Evolutionary conservation across 2,113 vertebrate species (phyloP).

Genomic region (Plotosus lineatus): DNA sequence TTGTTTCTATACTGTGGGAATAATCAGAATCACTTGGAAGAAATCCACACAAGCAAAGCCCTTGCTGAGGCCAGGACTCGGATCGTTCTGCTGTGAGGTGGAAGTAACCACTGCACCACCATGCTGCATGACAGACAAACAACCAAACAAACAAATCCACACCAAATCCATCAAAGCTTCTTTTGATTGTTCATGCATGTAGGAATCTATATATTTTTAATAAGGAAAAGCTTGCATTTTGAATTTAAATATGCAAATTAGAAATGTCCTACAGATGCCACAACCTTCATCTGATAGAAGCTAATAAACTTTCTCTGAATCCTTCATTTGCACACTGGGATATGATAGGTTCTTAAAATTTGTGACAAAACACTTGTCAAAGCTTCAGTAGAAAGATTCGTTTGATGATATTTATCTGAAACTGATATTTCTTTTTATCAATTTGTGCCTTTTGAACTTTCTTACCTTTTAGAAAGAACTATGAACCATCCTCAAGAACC

Average conservation of each 20-base stretch:
- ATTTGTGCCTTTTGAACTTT: background rate
- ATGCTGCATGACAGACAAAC: too few species aligned
- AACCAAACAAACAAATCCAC: background rate
- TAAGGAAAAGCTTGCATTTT: background rate
- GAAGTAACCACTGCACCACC: too few species aligned
- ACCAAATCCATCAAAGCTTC: background rate
- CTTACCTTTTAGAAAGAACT: background rate
- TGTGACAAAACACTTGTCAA: background rate
- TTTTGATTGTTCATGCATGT: background rate
- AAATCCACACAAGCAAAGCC: too few species aligned
- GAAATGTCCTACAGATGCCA: background rate
- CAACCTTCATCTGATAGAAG: background rate
- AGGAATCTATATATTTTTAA: background rate
- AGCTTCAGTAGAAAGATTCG: background rate
- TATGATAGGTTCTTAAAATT: background rate
- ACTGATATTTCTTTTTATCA: background rate
- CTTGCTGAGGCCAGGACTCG: too few species aligned
- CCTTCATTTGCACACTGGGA: background rate
- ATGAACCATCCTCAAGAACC: background rate
- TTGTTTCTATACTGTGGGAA: too few species aligned
- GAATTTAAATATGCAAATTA: background rate
- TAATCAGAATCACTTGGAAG: too few species aligned
- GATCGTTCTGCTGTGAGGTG: too few species aligned
- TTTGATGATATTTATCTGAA: background rate
- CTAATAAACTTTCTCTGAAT: background rate